Base-by-base conservation (phyloP, 2,888 invertebrate genomes). In the Leptopilina drosophilae region DNA sequence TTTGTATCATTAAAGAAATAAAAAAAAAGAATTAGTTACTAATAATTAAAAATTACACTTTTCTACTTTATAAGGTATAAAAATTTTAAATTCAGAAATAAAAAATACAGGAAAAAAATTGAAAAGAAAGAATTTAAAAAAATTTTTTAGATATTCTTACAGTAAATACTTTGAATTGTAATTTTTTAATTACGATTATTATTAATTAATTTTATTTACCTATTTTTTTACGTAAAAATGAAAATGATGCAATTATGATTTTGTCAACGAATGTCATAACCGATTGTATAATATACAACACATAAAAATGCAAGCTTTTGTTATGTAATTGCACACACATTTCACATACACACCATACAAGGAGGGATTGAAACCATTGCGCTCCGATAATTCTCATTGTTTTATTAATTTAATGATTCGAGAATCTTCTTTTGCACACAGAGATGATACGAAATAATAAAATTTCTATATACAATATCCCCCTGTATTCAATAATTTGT, bases 201-300 rank as follows among this genome's bases (percentile, higher is more conserved):
- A 42, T 42, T 42, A 42, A 42, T 42, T 42, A 42, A 49, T 11
- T 49, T 46, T 46, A 9, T 46, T 46, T 46, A 9, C 9, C 7
- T 11, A 15, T 59, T 9, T 20, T 15, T 62, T 62, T 62, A 62
- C 15, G 20, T 62, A 20, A 62, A 62, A 20, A 62, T 62, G 62
- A 20, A 62, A 62, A 20, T 62, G 62, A 62, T 20, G 62, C 62
- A 62, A 62, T 62, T 62, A 62, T 62, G 62, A 62, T 62, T 62
- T 62, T 62, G 62, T 62, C 7, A 62, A 62, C 15, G 8, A 20
- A 62, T 62, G 62, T 15, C 15, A 62, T 62, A 62, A 62, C 62
- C 8, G 62, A 62, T 62, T 62, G 20, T 62, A 20, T 62, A 62
- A 62, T 15, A 6, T 8, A 15, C 20, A 62, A 5, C 59, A 62